Evolutionary conservation across 1,140 invertebrate genomes (phyloP).

Genomic region (Sinella curviseta): DNA sequence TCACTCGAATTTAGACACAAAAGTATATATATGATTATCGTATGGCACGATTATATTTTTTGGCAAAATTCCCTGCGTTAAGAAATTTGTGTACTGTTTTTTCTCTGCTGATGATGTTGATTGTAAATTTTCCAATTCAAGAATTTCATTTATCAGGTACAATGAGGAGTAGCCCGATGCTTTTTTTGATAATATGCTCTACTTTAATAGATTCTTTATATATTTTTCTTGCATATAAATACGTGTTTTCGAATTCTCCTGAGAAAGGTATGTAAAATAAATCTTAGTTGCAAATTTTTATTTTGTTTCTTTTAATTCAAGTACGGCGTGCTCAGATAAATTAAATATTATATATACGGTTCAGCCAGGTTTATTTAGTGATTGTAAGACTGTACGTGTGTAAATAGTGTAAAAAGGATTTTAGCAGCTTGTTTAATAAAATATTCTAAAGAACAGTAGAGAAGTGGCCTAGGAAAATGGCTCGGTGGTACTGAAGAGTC

Average conservation of each 20-base stretch:
- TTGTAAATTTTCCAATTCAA: not conserved
- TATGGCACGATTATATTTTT: not conserved
- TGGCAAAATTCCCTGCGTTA: not conserved
- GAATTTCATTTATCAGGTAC: not conserved
- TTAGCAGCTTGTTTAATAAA: not conserved
- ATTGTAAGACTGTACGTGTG: not conserved
- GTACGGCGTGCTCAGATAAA: too few relatives aligned
- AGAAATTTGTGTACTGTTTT: not conserved
- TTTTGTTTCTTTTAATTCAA: too few relatives aligned
- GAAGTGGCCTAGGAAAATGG: not conserved
- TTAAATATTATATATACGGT: too few relatives aligned
- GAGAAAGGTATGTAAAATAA: too few relatives aligned
- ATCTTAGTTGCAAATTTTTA: too few relatives aligned
- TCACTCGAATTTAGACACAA: not conserved
- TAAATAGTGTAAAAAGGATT: not conserved
- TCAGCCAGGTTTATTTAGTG: too few relatives aligned
- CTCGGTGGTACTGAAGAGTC: conserved; percentile 1
- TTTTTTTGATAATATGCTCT: too few relatives aligned
- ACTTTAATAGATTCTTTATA: too few relatives aligned
- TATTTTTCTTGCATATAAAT: too few relatives aligned
- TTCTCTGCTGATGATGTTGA: not conserved
- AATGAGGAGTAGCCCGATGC: not conserved
- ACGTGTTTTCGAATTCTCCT: too few relatives aligned
- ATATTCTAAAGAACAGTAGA: not conserved
- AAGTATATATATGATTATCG: not conserved